These are phyloP conservation scores for Paratrypauchen microcephalus DNA, from an alignment of 2,797 vertebrate genomes.

Conservation along the genomic window DNA sequence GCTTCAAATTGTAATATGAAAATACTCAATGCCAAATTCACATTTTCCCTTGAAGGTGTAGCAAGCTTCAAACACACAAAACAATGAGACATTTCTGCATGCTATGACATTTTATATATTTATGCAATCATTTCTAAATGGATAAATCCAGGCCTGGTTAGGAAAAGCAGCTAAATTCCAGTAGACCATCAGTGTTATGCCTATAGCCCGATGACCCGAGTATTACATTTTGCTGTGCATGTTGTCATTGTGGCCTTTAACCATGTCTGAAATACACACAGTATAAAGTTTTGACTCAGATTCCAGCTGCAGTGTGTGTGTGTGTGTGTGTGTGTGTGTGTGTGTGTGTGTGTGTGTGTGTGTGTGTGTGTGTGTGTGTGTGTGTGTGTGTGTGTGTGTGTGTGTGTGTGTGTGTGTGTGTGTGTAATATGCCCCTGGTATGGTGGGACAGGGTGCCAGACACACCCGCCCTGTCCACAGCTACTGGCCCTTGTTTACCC, in stretches of 20 bases:
- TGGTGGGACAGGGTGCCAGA: conserved; percentile 22
- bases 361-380: no score
- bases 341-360: no score
- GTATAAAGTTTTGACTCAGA: conserved; percentile 36
- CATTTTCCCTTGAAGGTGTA: not conserved
- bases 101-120: no score
- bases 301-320: conserved; percentile 32
- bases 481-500: conserved; percentile 12
- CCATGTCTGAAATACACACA: conserved; percentile 17
- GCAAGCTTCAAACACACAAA: not conserved
- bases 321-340: no score
- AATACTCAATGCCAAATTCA: not conserved
- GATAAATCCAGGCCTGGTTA: not conserved
- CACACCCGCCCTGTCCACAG: conserved; percentile 31
- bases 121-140: not conserved
- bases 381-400: no score
- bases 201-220: conserved; percentile 18
- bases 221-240: conserved; percentile 26
- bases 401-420: no score
- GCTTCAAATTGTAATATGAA: no score
- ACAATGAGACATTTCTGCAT: not conserved
- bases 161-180: not conserved
- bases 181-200: not conserved
- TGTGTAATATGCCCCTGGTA: conserved; percentile 24
- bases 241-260: conserved; percentile 23